A percentile compares a stretch with the other conserved stretches of the same genome.
Evolutionary conservation across 37 sponge, comb jelly and placozoan genomes (phyloP).

Genomic region (Aphrocallistes beatrix): DNA sequence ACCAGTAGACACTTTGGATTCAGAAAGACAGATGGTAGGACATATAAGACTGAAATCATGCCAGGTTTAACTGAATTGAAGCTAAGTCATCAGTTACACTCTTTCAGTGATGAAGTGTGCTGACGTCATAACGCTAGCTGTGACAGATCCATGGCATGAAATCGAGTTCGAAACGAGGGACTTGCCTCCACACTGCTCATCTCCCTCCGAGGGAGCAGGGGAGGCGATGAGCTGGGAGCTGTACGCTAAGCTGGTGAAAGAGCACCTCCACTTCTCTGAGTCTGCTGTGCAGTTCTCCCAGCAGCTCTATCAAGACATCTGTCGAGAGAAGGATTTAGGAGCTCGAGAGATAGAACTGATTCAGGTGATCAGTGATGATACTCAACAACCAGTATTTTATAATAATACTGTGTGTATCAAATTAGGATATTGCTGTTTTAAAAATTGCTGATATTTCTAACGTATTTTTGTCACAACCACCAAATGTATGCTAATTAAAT

Average conservation of each 20-base stretch:
- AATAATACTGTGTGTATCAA: neutral
- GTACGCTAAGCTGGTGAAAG: neutral
- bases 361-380: neutral
- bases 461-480: no score
- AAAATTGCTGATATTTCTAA: no score
- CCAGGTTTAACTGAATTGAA: neutral
- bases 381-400: neutral
- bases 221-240: neutral
- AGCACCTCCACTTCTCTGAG: neutral
- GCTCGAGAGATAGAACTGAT: neutral
- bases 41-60: neutral
- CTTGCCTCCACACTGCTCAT: neutral
- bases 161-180: neutral
- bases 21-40: neutral
- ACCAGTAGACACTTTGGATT: neutral
- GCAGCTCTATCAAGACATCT: neutral
- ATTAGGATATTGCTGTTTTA: neutral
- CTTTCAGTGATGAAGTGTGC: neutral
- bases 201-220: neutral
- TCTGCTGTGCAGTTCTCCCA: neutral
- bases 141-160: neutral
- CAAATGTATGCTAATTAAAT: neutral
- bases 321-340: neutral
- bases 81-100: neutral
- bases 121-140: neutral